These are phyloP conservation scores for Chelon labrosus DNA, from an alignment of 2,797 vertebrate genomes.

Conservation along the genomic window DNA sequence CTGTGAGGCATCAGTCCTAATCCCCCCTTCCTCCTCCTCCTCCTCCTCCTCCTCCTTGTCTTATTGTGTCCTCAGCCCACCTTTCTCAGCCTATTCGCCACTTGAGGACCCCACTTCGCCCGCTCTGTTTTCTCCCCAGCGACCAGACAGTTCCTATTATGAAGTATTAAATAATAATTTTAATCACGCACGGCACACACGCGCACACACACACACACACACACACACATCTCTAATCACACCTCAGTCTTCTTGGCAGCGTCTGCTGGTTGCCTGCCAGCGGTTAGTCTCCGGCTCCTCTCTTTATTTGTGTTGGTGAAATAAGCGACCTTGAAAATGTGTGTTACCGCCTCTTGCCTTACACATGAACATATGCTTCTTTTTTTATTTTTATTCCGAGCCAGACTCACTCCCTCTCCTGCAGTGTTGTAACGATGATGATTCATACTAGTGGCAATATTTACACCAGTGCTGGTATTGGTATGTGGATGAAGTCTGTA, in stretches of 20 bases:
- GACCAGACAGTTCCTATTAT: constrained; percentile 24
- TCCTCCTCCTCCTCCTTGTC: too few species aligned
- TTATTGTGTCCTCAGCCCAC: constrained; percentile 38
- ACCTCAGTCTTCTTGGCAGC: constrained; percentile 60
- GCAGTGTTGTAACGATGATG: constrained; percentile 57
- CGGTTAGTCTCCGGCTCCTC: constrained; percentile 47
- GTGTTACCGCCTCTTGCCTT: constrained; percentile 43
- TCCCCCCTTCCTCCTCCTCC: too few species aligned
- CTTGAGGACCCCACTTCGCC: constrained; percentile 8
- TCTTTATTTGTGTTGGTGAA: constrained; percentile 42
- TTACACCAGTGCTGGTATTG: constrained; percentile 45
- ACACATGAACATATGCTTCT: constrained; percentile 39
- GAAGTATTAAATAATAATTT: constrained; percentile 49
- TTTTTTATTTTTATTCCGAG: constrained; percentile 47
- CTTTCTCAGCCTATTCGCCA: constrained; percentile 17
- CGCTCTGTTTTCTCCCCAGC: constrained; percentile 10
- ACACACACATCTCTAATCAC: constrained; percentile 39
- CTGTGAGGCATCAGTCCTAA: too few species aligned
- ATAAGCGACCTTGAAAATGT: constrained; percentile 71
- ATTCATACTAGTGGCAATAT: constrained; percentile 50
- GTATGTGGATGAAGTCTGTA: constrained; percentile 14
- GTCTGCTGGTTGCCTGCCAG: constrained; percentile 52
- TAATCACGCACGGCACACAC: constrained; percentile 18
- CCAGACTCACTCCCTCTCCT: constrained; percentile 34
- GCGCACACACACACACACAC: constrained; percentile 7